Evolutionary conservation across 2,113 vertebrate genomes (phyloP), one percentile per base, ranked within the genome.

Genomic region (Sebastes schlegelii): DNA sequence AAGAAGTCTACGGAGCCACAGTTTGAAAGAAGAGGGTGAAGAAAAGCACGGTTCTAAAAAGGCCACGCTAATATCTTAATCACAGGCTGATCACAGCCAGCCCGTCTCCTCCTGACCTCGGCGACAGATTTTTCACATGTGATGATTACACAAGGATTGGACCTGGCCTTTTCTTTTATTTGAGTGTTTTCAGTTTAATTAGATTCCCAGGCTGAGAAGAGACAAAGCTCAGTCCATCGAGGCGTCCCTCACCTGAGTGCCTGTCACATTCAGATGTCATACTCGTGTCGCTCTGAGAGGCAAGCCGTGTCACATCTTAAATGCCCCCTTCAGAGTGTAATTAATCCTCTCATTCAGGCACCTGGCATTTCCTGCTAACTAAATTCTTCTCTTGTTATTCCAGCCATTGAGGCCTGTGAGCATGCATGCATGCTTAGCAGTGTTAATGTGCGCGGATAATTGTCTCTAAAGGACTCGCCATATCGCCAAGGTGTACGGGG

Each of bases 311-410:
- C 79, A 84, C 86, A 72, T 84, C 88, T 80, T 85, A 89, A 86
- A 91, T 40, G 82, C 61, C 66, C 62, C 74, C 83, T 79, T 76
- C 62, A 80, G 71, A 83, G 80, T 80, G 83, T 79, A 89, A 93
- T 93, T 92, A 92, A 92, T 90, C 80, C 89, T 71, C 89, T 82
- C 69, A 81, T 80, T 82, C 79, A 87, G 71, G 60, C 87, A 80
- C 66, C 81, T 85, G 86, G 74, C 77, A 65, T 78, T 88, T 88
- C 65, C 79, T 3, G 1, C 63, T 61, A 83, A 66, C 86, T 67
- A 58, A 80, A 77, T 87, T 62, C 76, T 19, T 34, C 70, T 82
- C 84, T 85, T 89, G 82, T 92, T 87, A 79, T 88, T 89, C 75
- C 82, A 79, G 83, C 66, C 73, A 58, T 82, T 34, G 67, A 82